These are phyloP conservation scores for Rosalia funebris DNA, from an alignment of 2,888 invertebrate genomes.

Conservation along the genomic window DNA sequence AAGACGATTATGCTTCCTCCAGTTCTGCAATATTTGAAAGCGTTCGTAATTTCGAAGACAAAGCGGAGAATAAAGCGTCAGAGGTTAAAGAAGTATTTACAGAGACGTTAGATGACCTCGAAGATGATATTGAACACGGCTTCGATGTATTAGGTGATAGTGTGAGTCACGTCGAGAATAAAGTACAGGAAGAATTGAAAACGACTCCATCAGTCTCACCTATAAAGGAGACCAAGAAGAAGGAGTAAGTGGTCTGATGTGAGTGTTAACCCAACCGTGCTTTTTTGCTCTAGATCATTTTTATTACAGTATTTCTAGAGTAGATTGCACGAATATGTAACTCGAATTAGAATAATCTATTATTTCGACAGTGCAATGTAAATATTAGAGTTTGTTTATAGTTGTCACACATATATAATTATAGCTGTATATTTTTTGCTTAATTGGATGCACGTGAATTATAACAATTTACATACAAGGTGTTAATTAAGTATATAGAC, in stretches of 20 bases:
- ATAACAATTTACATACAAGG: too few relatives aligned
- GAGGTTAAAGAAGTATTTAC: conserved; percentile 46
- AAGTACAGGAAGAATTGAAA: conserved; percentile 50
- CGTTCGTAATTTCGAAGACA: conserved; percentile 40
- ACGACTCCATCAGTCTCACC: conserved; percentile 44
- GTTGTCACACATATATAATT: too few relatives aligned
- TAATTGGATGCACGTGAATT: too few relatives aligned
- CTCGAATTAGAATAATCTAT: neutral
- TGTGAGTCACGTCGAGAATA: conserved; percentile 47
- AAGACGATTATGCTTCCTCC: conserved; percentile 38
- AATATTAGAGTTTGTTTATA: neutral
- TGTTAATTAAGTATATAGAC: too few relatives aligned
- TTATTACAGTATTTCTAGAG: conserved; percentile 34
- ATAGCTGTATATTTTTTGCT: too few relatives aligned
- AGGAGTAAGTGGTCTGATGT: conserved; percentile 61
- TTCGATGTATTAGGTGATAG: conserved; percentile 52
- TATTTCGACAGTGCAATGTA: neutral
- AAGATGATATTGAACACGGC: conserved; percentile 50
- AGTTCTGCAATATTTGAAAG: conserved; percentile 45
- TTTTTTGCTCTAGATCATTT: conserved; percentile 37
- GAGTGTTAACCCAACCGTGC: conserved; percentile 53
- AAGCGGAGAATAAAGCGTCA: conserved; percentile 38
- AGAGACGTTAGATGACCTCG: conserved; percentile 51
- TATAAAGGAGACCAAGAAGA: conserved; percentile 52
- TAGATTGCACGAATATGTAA: conserved; percentile 37